A percentile compares a stretch with the other conserved stretches of the same genome.
Evolutionary conservation across 2,888 invertebrate genomes (phyloP).

Genomic region (Pollenia labialis): DNA sequence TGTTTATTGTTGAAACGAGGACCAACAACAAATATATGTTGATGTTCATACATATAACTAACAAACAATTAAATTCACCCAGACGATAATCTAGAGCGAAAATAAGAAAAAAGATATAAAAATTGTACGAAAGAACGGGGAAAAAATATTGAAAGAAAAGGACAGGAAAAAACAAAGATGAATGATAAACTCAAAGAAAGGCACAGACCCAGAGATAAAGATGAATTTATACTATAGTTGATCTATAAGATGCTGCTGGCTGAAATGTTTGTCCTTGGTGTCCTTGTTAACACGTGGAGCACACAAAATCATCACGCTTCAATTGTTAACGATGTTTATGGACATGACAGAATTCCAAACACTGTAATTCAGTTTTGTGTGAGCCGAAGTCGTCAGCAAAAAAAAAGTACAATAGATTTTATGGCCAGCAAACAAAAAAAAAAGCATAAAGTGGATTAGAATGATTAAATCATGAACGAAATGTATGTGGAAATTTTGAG

Average conservation of each 20-base stretch:
- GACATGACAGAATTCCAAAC: slow-evolving; percentile 18
- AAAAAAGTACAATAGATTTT: not conserved
- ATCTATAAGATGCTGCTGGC: slow-evolving; percentile 3
- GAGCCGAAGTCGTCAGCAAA: not conserved
- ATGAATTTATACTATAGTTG: not conserved
- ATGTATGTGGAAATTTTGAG: not conserved
- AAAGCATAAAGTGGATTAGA: slow-evolving; percentile 8
- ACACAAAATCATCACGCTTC: slow-evolving; percentile 30
- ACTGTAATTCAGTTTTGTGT: slow-evolving; percentile 1
- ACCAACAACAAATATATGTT: not conserved
- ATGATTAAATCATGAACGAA: not conserved
- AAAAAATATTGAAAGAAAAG: not conserved
- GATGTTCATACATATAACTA: not conserved
- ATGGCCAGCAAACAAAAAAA: not conserved
- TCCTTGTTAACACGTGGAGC: slow-evolving; percentile 54
- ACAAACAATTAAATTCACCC: slow-evolving; percentile 10
- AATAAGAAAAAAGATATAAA: not conserved
- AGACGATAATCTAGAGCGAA: not conserved
- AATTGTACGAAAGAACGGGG: not conserved
- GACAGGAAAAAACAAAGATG: not conserved
- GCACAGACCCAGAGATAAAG: slow-evolving; percentile 23
- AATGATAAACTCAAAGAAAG: slow-evolving; percentile 23
- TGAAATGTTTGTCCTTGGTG: slow-evolving; percentile 41
- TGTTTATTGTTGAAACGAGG: not conserved
- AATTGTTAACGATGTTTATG: slow-evolving; percentile 38